Percentiles rank a stretch among this genome's conserved stretches.
These are phyloP conservation scores for Lycophotia porphyrea DNA, from an alignment of 2,888 invertebrate species.

Conservation along the genomic window DNA sequence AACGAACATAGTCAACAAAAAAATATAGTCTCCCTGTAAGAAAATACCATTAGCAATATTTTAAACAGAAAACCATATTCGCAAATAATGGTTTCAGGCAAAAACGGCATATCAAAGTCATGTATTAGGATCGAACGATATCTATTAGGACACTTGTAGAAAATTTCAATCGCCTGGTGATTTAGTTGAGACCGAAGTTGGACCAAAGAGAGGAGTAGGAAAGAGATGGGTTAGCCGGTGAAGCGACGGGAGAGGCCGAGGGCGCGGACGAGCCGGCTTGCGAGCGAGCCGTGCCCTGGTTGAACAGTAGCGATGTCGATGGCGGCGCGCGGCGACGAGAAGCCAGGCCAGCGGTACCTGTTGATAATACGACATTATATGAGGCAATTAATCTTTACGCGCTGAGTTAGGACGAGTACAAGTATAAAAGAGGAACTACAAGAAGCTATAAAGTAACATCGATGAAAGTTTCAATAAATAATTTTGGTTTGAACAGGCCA, in stretches of 20 bases:
- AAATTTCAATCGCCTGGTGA: background rate
- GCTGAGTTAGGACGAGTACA: background rate
- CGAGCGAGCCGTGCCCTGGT: constrained; percentile 53
- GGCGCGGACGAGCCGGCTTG: constrained; percentile 68
- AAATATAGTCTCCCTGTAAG: constrained; percentile 53
- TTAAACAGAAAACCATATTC: constrained; percentile 64
- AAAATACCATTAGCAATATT: constrained; percentile 62
- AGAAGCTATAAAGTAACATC: background rate
- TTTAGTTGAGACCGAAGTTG: constrained; percentile 74
- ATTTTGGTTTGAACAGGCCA: background rate
- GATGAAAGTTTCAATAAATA: background rate
- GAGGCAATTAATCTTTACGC: no score
- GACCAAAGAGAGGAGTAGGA: constrained; percentile 75
- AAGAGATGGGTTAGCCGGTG: constrained; percentile 61
- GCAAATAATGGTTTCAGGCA: constrained; percentile 49
- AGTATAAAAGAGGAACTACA: background rate
- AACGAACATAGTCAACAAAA: constrained; percentile 62
- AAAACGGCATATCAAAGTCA: constrained; percentile 12
- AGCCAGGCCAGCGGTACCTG: constrained; percentile 72
- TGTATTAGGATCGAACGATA: constrained; percentile 9
- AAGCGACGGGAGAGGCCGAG: constrained; percentile 72
- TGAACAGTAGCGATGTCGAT: constrained; percentile 69
- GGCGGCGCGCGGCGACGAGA: constrained; percentile 77
- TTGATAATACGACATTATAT: background rate
- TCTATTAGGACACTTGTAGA: constrained; percentile 10